Base-by-base conservation (phyloP, 2,888 invertebrate genomes). In the Rhamnusium bicolor region DNA sequence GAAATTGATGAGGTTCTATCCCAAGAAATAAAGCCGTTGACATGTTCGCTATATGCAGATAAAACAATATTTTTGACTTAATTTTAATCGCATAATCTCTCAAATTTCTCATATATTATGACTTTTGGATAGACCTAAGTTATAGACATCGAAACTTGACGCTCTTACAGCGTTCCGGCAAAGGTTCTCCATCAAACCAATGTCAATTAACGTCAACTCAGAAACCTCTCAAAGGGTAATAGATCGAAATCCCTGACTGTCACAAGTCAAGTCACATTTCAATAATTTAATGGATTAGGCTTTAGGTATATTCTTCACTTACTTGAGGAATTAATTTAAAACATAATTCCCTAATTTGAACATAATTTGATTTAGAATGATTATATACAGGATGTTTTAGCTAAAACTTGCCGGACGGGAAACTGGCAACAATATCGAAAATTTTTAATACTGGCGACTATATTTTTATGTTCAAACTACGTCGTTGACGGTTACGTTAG, bases 71-170 rank as follows among this genome's bases (percentile, higher is more conserved):
- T 58, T 58, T 58, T 58, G 16, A 32, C 16, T 32, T 27, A 8
- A 29, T 5, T 49, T 14, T 16, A 19, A 18, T 65, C 10, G 18
- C 18, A 16, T 40, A 27, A 16, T 53, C 27, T 21, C 53, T 49
- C 29, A 12, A 7, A 53, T 29, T 53, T 53, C 53, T 32, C 0
- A 40, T 19, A 32, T 51, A 19, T 19, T 14, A 1, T 8, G 65
- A 53, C 53, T 40, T 40, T 29, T 29, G 21, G 51, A 72, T 83
- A 84, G 80, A 75, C 71, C 69, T 83, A 83, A 82, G 81, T 81
- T 74, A 72, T 81, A 81, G 81, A 84, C 83, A 82, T 84, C 82
- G 81, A 84, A 82, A 74, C 46, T 66, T 71, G 70, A 73, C 76
- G 77, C 71, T 76, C 49, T 69, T 72, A 71, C 29, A 76, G 77